Evolutionary conservation across 1,140 invertebrate species (phyloP).

Genomic region (Schmidtea mediterranea): DNA sequence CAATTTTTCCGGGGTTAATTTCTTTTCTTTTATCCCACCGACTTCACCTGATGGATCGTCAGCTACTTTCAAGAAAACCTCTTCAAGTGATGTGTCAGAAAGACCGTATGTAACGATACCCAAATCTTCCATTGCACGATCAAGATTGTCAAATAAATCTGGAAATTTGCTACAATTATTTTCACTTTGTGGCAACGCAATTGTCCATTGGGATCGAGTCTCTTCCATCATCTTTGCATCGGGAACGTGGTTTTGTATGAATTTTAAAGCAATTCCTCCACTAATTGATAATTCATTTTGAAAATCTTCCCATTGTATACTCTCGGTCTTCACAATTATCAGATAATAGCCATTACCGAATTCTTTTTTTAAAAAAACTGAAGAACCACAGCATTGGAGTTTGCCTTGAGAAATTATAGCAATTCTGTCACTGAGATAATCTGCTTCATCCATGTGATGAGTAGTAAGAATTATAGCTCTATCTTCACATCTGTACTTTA

Average conservation of each 20-base stretch:
- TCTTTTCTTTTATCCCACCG: conserved; percentile 12
- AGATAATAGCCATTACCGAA: background rate
- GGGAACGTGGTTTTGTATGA: background rate
- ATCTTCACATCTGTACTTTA: conserved; percentile 22
- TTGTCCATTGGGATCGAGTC: too few relatives aligned
- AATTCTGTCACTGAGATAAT: conserved; percentile 40
- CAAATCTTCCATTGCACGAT: too few relatives aligned
- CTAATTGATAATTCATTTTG: too few relatives aligned
- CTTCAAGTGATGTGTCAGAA: conserved; percentile 36
- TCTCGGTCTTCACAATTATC: background rate
- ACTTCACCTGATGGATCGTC: conserved; percentile 13
- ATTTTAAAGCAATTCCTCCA: background rate
- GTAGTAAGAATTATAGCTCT: conserved; percentile 41
- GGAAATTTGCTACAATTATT: too few relatives aligned
- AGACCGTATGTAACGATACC: conserved; percentile 11
- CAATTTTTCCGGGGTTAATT: too few relatives aligned
- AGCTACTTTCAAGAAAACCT: conserved; percentile 30
- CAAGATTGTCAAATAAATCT: too few relatives aligned
- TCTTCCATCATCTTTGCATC: background rate
- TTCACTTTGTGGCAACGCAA: too few relatives aligned
- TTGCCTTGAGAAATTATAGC: conserved; percentile 39
- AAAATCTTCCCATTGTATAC: conserved; percentile 7
- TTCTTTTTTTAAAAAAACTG: conserved; percentile 36
- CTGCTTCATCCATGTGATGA: conserved; percentile 39
- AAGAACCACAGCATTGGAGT: conserved; percentile 35